Base-by-base conservation (phyloP, 2,113 vertebrate genomes). In the Chaetodon trifascialis region DNA sequence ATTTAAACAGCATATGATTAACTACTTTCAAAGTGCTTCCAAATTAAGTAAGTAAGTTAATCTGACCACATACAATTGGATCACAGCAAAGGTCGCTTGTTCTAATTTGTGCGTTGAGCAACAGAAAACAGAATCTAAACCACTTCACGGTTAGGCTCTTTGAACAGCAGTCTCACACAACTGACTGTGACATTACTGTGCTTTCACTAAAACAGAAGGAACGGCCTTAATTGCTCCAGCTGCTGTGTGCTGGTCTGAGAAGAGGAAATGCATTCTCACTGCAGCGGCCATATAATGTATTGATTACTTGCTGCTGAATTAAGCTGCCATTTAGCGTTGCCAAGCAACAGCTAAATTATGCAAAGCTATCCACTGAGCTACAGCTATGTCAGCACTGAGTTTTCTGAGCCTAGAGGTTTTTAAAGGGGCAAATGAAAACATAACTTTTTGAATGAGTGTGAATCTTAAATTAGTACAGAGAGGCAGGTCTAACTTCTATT, bases 261-360 rank as follows among this genome's bases (percentile, higher is more conserved):
- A 83, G 84, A 78, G 40, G 62, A 89, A 85, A 80, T 67, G 70
- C 72, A 64, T 86, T 71, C 76, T 85, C 81, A 75, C 81, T 86
- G 85, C 86, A 87, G 86, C 76, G 77, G 92, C 85, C 86, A 51
- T 92, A 88, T 88, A 94, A 93, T 87, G 84, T 89, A 95, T 93
- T 92, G 91, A 95, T 92, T 81, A 85, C 77, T 74, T 51, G 67
- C 82, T 83, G 90, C 73, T 91, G 85, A 83, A 89, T 90, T 81
- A 86, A 86, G 80, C 77, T 75, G 77, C 89, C 79, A 84, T 92
- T 92, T 91, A 88, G 84, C 54, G 91, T 94, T 92, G 94, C 93
- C 74, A 88, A 78, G 92, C 82, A 44, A 95, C 89, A 19, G 80
- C 72, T 93, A 85, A 94, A 93, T 94, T 93, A 95, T 92, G 92